Evolutionary conservation across 2,888 invertebrate genomes (phyloP).

Genomic region (Eucera pruinosa): DNA sequence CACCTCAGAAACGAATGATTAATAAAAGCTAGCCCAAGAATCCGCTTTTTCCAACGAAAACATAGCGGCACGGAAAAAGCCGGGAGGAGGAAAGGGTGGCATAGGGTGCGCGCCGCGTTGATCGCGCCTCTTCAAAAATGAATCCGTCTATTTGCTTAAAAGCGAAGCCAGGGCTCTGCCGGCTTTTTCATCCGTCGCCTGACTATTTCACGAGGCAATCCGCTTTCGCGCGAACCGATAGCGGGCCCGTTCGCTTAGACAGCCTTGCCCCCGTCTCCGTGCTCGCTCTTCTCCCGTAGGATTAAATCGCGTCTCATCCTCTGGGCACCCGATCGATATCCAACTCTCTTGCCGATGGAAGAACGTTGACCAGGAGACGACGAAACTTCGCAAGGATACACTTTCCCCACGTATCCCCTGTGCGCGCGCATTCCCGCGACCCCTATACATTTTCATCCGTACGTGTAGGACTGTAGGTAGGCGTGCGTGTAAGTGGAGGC

Average conservation of each 20-base stretch:
- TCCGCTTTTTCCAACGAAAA: background rate
- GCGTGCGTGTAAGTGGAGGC: background rate
- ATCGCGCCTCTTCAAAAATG: slow-evolving; percentile 47
- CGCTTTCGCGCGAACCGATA: slow-evolving; percentile 67
- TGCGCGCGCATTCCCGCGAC: slow-evolving; percentile 50
- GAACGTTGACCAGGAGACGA: slow-evolving; percentile 73
- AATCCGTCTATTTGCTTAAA: slow-evolving; percentile 46
- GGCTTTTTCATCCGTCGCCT: slow-evolving; percentile 38
- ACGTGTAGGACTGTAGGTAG: background rate
- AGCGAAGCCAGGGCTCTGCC: slow-evolving; percentile 15
- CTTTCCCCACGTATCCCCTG: slow-evolving; percentile 50
- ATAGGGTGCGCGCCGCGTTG: background rate
- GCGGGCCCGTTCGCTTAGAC: slow-evolving; percentile 42
- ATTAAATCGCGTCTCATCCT: slow-evolving; percentile 73
- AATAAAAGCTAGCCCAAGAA: too few species aligned
- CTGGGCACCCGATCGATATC: slow-evolving; percentile 72
- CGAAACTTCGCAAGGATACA: slow-evolving; percentile 67
- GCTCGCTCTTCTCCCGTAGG: slow-evolving; percentile 50
- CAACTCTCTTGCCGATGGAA: slow-evolving; percentile 70
- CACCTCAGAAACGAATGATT: too few species aligned
- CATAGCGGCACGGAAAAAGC: background rate
- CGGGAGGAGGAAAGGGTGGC: background rate
- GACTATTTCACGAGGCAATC: slow-evolving; percentile 72
- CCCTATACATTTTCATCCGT: background rate
- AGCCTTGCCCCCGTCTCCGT: slow-evolving; percentile 16